Base-by-base conservation (phyloP, 2,797 vertebrate species). In the Helarctos malayanus region DNA sequence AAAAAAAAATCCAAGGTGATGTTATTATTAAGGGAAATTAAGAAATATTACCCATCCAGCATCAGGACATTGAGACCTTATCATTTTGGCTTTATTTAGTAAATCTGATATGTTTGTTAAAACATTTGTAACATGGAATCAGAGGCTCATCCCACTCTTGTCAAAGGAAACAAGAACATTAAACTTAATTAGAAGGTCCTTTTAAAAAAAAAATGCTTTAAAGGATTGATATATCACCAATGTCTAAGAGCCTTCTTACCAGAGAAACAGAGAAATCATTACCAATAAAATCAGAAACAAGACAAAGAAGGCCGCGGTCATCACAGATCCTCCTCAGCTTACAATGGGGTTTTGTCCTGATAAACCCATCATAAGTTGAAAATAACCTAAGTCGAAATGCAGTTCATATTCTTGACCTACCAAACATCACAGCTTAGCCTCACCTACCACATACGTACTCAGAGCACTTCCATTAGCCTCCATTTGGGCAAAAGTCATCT, bases 21-120 rank as follows among this genome's bases (percentile, higher is more conserved):
- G 19, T 79, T n/a, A 29, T 84, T 59, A 81, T 93, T 86, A 83
- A 95, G 21, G 45, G 63, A 80, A 91, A 71, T 71, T 71, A 52
- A 68, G 59, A 69, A 91, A 54, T 29, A n/a, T 18, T 61, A 27
- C n/a, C 56, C 38, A 41, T 82, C 3, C 7, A 78, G 78, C 59
- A 47, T 8, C 38, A 54, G 21, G 47, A 69, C 27, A 45, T 78
- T 56, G 69, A 63, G 16, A 32, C 9, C 11, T 49, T 73, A 95
- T 61, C 25, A 7, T 84, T 95, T 86, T 82, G 21, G 29, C 23
- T 65, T 81, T 68, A 32, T 78, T 97, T 75, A 27, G 56, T 82
- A 76, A 86, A 38, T 82, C 38, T 35, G 0, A 52, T 91, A 27
- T 63, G 32, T 35, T 93, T 91, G 29, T 68, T 2, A 75, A 95